Evolutionary conservation across 2,113 vertebrate species (phyloP), one percentile per base, ranked within the genome.

Genomic region (Cyprinus carpio): DNA sequence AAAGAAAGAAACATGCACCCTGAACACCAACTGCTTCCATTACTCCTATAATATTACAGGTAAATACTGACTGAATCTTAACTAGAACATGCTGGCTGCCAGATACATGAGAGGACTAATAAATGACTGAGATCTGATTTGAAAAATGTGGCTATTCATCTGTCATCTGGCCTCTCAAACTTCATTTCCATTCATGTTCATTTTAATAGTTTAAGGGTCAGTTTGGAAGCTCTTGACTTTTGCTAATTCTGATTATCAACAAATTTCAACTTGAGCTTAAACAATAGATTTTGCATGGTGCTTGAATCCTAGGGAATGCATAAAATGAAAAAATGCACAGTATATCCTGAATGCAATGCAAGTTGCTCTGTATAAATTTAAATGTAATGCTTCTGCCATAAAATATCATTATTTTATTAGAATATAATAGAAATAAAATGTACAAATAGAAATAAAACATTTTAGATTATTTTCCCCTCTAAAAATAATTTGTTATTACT

Each of bases 41-140:
- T 98, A 98, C 89, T 95, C 96, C 65, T 99, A 99, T 92, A 99
- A 99, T 31, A 96, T 98, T 89, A 99, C 98, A 90, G 98, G 98
- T 99, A 93, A 86, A 87, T 74, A 11, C 56, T 71, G 67, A 71
- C 9, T 9, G 31, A 12, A 37, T 71, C 31, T 37, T 77, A 34
- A 58, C 29, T 58, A 58, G 9, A 23, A 51, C 46, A 51, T 31
- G 49, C 27, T 56, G 29, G 46, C 27, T 56, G 11, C 16, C 49
- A 75, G n/a, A 29, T 75, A 40, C 40, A 75, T 16, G n/a, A n/a
- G 7, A 46, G 49, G 40, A 75, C 12, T 15, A 74, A 46, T 27
- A n/a, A 72, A 72, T 65, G 13, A 7, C 27, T 60, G 20, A 6
- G 62, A 29, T 65, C 29, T 65, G 64, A 65, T 65, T 65, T 18